Conservation (phyloP, 1,140 invertebrate genomes). For the Drosophila sturtevanti region DNA sequence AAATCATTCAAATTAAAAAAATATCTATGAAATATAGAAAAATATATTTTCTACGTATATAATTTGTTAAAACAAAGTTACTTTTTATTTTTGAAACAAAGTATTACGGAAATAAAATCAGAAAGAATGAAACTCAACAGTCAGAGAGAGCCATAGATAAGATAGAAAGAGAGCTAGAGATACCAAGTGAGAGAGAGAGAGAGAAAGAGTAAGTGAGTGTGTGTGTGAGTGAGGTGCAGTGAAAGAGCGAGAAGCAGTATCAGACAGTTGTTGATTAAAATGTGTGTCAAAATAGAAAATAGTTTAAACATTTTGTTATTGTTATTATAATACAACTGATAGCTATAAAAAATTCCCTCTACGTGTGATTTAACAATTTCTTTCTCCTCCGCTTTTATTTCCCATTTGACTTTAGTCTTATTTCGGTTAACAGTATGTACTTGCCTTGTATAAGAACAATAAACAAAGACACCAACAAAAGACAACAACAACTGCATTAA, state of each 20-base stretch:
- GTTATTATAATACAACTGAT: constrained; percentile 18
- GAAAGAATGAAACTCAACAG: constrained; percentile 24
- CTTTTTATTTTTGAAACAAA: constrained; percentile 11
- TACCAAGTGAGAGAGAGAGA: background rate
- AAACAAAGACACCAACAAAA: constrained; percentile 27
- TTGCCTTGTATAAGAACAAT: constrained; percentile 18
- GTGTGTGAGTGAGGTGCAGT: constrained; percentile 9
- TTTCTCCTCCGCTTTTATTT: background rate
- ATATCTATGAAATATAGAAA: background rate
- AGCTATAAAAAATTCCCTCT: constrained; percentile 20
- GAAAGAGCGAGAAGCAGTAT: constrained; percentile 8
- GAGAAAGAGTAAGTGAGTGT: too few relatives aligned
- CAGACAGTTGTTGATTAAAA: constrained; percentile 57
- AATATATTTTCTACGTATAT: background rate
- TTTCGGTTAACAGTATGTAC: constrained; percentile 8
- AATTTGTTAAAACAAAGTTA: constrained; percentile 8
- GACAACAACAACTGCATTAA: constrained; percentile 42
- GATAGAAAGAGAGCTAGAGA: constrained; percentile 21
- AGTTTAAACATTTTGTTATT: constrained; percentile 23
- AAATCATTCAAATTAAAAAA: constrained; percentile 11
- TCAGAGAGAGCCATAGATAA: constrained; percentile 15
- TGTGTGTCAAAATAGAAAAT: constrained; percentile 62
- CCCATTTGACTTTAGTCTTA: constrained; percentile 18
- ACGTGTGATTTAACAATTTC: constrained; percentile 17
- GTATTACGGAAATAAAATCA: constrained; percentile 28